Percentiles rank a stretch among this genome's conserved stretches.
These are phyloP conservation scores for Centropristis striata DNA, from an alignment of 2,113 vertebrate genomes.

Conservation along the genomic window DNA sequence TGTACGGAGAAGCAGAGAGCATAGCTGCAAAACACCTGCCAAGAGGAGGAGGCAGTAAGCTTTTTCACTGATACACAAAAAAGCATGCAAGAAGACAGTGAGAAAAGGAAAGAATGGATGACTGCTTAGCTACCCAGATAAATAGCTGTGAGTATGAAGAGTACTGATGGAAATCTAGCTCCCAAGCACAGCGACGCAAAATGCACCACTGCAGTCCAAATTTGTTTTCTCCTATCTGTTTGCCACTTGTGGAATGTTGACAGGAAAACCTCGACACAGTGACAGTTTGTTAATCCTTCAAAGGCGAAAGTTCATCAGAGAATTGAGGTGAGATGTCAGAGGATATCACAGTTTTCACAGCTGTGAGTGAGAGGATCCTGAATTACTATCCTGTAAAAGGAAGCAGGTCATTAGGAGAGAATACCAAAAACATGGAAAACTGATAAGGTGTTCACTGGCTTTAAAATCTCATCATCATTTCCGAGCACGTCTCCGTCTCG, in stretches of 20 bases:
- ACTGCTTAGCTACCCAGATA: constrained; percentile 57
- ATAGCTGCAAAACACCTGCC: constrained; percentile 75
- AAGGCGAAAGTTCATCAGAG: constrained; percentile 54
- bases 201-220: constrained; percentile 26
- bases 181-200: constrained; percentile 5
- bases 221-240: constrained; percentile 2
- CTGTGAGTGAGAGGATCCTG: constrained; percentile 49
- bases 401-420: constrained; percentile 68
- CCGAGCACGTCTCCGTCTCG: constrained; percentile 49
- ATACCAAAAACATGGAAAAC: constrained; percentile 69
- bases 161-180: constrained; percentile 50
- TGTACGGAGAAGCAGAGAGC: constrained; percentile 61
- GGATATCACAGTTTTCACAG: constrained; percentile 71
- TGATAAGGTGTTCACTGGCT: constrained; percentile 49
- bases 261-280: constrained; percentile 19
- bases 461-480: constrained; percentile 61
- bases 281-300: constrained; percentile 20
- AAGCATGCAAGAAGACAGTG: constrained; percentile 41
- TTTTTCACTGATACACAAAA: constrained; percentile 66
- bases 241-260: constrained; percentile 50
- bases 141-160: constrained; percentile 45
- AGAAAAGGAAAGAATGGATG: constrained; percentile 57
- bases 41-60: constrained; percentile 60
- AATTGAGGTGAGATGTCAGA: constrained; percentile 49
- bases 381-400: constrained; percentile 58